Base-by-base conservation (phyloP, 2,888 invertebrate genomes). In the Deilephila porcellus region DNA sequence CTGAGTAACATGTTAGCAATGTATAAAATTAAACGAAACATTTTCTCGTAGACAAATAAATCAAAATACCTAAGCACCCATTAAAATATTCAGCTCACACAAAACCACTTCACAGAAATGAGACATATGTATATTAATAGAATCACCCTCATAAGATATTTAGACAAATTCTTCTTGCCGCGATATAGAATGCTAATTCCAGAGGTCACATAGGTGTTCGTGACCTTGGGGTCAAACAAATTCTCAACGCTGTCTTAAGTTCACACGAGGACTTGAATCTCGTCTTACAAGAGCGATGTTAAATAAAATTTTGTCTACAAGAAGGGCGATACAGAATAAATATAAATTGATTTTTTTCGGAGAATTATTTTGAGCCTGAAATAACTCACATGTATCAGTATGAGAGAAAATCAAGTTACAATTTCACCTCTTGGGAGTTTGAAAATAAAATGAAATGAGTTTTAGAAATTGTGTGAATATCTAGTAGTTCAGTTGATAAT, bases 141-240 rank as follows among this genome's bases (percentile, higher is more conserved):
- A 56, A 56, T 56, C 56, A 7, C 56, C 4, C 56, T 56, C n/a
- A 17, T 56, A 56, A 56, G 56, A 56, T 56, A 56, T n/a, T 56
- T 56, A 56, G n/a, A 6, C n/a, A 19, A 56, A 56, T 56, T 56
- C 56, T 19, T 56, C 56, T 56, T n/a, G n/a, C 56, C 37, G n/a
- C n/a, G 11, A n/a, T n/a, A n/a, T n/a, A 37, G 8, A 64, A 37
- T 34, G 34, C 64, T n/a, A 37, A 64, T 37, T 32, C 5, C 62
- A 34, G 62, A 32, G 19, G 32, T 34, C 29, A 29, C 17, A 19
- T 29, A 34, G 19, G 29, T 17, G 60, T 25, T 8, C 3, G 4
- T 63, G 62, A 63, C 62, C 62, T 63, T 63, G 62, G 32, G 62
- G 34, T 63, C 19, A 32, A 60, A 60, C 19, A 32, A 34, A 29